phyloP scores from a whole-genome alignment of 2,888 invertebrate genomes.

The Ectemnius continuus region DNA sequence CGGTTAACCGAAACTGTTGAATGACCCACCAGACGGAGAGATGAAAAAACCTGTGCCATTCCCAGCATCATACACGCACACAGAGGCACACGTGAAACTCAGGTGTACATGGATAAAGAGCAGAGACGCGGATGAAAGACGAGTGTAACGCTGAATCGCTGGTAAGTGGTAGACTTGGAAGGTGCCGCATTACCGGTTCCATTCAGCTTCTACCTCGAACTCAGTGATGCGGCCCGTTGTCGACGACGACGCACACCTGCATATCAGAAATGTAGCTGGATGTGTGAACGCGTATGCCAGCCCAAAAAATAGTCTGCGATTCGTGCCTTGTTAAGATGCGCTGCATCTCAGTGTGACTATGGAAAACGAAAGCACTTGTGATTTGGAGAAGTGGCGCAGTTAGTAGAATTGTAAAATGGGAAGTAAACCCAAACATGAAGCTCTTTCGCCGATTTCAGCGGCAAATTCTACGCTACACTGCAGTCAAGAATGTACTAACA shows the following conservation, averaged over 20 bases:
- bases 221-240: no score
- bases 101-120: no score
- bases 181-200: no score
- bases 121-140: no score
- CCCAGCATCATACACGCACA: no score
- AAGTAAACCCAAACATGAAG: conserved; percentile 63
- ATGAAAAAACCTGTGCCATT: no score
- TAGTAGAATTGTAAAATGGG: conserved; percentile 50
- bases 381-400: conserved; percentile 29
- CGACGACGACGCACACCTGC: not conserved
- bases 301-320: conserved; percentile 25
- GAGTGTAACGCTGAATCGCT: no score
- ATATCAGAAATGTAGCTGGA: conserved; percentile 4
- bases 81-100: no score
- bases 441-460: conserved; percentile 63
- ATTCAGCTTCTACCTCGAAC: no score
- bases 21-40: no score
- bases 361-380: conserved; percentile 8
- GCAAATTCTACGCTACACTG: conserved; percentile 58
- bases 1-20: no score
- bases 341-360: not conserved
- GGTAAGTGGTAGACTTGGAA: no score
- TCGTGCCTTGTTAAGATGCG: conserved; percentile 46
- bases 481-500: conserved; percentile 62
- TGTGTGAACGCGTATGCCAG: conserved; percentile 16